Percentiles rank a stretch among this genome's conserved stretches.
Conservation (phyloP, 2,797 vertebrate genomes). For the Premnoplex brunnescens region DNA sequence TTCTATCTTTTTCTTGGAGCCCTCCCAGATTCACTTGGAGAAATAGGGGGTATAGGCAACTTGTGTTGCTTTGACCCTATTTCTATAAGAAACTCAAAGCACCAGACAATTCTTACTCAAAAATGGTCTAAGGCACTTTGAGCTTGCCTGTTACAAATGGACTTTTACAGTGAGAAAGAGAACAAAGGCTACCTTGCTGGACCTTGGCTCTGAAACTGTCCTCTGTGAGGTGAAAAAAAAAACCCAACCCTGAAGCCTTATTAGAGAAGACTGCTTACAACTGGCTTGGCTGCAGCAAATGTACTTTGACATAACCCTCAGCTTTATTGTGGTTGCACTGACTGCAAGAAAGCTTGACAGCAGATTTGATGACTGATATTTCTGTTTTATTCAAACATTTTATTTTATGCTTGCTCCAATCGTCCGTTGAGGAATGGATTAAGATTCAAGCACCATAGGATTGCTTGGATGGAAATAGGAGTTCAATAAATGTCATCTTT, state of each 20-base stretch:
- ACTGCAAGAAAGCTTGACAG: background rate
- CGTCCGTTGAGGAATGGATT: conserved; percentile 22
- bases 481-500: conserved; percentile 37
- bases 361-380: conserved; percentile 32
- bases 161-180: background rate
- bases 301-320: background rate
- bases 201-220: background rate
- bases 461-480: conserved; percentile 1
- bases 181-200: background rate
- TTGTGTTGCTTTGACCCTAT: background rate
- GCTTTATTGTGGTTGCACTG: conserved; percentile 4
- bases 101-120: background rate
- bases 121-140: background rate
- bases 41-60: background rate
- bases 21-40: background rate
- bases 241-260: background rate
- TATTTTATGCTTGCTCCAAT: conserved; percentile 16
- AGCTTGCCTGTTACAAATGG: background rate
- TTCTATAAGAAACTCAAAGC: background rate
- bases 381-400: conserved; percentile 42
- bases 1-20: background rate
- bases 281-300: background rate
- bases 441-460: conserved; percentile 15
- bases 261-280: background rate
- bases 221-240: background rate